Conservation (phyloP, 2,113 vertebrate species). For the Scatophagus argus region DNA sequence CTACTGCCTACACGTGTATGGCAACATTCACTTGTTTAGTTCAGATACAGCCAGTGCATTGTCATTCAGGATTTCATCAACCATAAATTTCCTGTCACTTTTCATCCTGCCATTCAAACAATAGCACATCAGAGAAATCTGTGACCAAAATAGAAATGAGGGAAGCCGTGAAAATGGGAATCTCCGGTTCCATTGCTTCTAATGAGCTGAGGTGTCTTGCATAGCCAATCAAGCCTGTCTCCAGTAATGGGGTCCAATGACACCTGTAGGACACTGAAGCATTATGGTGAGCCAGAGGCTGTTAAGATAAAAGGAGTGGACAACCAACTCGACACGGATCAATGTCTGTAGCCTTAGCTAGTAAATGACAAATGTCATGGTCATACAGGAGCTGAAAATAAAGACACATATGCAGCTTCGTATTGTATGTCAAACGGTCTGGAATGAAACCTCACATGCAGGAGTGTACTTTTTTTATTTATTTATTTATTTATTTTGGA, state of each 20-base stretch:
- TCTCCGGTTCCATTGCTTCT: slow-evolving; percentile 46
- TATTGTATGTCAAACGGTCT: neutral
- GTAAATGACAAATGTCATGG: slow-evolving; percentile 41
- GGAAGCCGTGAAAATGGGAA: slow-evolving; percentile 50
- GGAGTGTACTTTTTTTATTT: neutral
- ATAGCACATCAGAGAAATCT: slow-evolving; percentile 23
- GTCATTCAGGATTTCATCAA: neutral
- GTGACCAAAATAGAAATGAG: slow-evolving; percentile 30
- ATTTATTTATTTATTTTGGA: neutral
- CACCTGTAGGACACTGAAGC: slow-evolving; percentile 59
- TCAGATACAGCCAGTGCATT: neutral
- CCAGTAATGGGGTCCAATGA: slow-evolving; percentile 57
- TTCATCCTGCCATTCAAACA: slow-evolving; percentile 28
- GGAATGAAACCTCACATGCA: neutral
- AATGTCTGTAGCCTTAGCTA: slow-evolving; percentile 33
- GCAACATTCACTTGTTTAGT: neutral
- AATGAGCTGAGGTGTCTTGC: slow-evolving; percentile 51
- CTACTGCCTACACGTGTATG: neutral
- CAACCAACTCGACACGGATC: slow-evolving; percentile 44
- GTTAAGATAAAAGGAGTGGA: slow-evolving; percentile 41
- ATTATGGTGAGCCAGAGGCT: slow-evolving; percentile 32
- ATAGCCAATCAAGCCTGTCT: slow-evolving; percentile 52
- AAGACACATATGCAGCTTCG: slow-evolving; percentile 1
- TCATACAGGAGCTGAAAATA: slow-evolving; percentile 21
- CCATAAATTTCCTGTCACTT: slow-evolving; percentile 12